phyloP scores from a whole-genome alignment of 2,113 vertebrate species.

The Desmodus rotundus region DNA sequence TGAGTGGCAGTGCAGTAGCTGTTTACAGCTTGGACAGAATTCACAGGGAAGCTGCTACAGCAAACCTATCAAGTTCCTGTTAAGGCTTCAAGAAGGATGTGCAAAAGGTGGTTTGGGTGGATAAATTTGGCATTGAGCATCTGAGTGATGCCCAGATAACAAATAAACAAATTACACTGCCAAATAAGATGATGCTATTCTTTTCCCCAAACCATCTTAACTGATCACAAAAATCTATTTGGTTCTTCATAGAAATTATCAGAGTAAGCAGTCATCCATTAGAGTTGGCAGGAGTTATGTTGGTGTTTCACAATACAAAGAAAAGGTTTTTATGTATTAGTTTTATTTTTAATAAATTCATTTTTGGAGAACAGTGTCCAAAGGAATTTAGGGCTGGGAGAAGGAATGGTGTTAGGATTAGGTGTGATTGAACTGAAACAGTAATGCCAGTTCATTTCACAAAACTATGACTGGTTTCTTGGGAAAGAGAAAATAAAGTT shows the following conservation, averaged over 20 bases:
- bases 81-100: conserved; percentile 70
- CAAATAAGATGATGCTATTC: conserved; percentile 16
- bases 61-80: conserved; percentile 82
- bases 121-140: conserved; percentile 32
- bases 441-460: conserved; percentile 39
- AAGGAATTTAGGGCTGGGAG: conserved; percentile 52
- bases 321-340: background rate
- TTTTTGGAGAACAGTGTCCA: conserved; percentile 72
- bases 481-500: conserved; percentile 76
- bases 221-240: background rate
- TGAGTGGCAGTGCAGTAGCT: conserved; percentile 77
- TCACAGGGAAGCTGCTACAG: conserved; percentile 87
- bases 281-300: background rate
- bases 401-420: conserved; percentile 3
- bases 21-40: conserved; percentile 83
- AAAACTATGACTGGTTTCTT: conserved; percentile 58
- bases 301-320: conserved; percentile 30
- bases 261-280: background rate
- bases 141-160: conserved; percentile 45
- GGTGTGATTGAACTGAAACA: conserved; percentile 40
- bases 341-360: conserved; percentile 68
- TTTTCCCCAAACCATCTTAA: conserved; percentile 51
- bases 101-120: conserved; percentile 70
- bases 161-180: conserved; percentile 31
- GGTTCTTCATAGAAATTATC: conserved; percentile 1